phyloP scores from a whole-genome alignment of 2,797 vertebrate species.

The Pipistrellus nathusii region DNA sequence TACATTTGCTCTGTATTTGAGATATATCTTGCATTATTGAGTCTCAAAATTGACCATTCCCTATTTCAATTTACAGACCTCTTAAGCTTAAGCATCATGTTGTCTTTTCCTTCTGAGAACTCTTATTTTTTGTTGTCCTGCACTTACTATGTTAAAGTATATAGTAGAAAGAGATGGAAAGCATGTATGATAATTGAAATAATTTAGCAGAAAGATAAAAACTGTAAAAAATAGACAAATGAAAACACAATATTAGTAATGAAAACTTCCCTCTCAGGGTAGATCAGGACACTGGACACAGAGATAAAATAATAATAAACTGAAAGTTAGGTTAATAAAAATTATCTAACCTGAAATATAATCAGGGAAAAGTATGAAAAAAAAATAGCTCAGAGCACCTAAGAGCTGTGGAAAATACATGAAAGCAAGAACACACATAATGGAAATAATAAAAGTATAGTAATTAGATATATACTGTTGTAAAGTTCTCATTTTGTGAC shows the following conservation, averaged over 20 bases:
- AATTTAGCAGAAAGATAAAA: neutral
- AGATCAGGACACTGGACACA: neutral
- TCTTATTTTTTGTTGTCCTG: neutral
- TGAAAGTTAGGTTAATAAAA: neutral
- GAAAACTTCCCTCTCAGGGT: neutral
- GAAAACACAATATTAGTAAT: neutral
- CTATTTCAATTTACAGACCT: neutral
- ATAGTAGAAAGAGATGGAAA: neutral
- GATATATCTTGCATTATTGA: neutral
- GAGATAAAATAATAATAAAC: neutral
- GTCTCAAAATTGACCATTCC: neutral
- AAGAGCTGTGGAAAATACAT: neutral
- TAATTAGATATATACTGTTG: too few relatives aligned
- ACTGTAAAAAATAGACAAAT: neutral
- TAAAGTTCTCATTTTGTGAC: too few relatives aligned
- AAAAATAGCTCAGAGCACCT: neutral
- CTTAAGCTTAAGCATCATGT: neutral
- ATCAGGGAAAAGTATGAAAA: neutral
- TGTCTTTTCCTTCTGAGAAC: neutral
- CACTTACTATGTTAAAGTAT: neutral
- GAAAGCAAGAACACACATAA: neutral
- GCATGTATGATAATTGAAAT: neutral
- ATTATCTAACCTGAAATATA: neutral
- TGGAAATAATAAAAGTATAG: neutral
- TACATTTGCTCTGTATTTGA: neutral